A percentile compares a stretch with the other conserved stretches of the same genome.
phyloP scores from a whole-genome alignment of 1,140 invertebrate genomes.

The Drosophila tani region DNA sequence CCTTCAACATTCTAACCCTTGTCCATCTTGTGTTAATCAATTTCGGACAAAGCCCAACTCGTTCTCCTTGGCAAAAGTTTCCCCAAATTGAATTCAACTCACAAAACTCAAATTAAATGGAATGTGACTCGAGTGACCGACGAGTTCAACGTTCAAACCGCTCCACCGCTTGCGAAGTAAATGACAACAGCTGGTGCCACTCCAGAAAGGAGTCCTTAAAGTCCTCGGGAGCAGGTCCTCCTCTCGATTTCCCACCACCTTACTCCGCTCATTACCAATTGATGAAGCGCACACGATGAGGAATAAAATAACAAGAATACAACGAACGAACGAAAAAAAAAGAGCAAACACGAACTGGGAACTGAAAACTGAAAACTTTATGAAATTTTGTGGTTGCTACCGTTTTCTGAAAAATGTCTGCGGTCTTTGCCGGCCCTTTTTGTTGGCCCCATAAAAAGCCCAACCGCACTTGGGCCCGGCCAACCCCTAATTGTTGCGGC shows the following conservation, averaged over 20 bases:
- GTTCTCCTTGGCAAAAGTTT: slow-evolving; percentile 22
- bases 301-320: slow-evolving; percentile 11
- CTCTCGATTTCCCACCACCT: slow-evolving; percentile 41
- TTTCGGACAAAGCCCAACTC: neutral
- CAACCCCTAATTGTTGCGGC: slow-evolving; percentile 82
- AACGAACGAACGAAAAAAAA: slow-evolving; percentile 1
- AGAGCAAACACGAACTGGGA: slow-evolving; percentile 19
- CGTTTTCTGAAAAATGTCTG: slow-evolving; percentile 74
- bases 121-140: slow-evolving; percentile 66
- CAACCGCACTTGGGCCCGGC: slow-evolving; percentile 62
- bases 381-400: slow-evolving; percentile 83
- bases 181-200: slow-evolving; percentile 74
- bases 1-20: neutral
- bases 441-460: slow-evolving; percentile 61
- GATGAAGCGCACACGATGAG: slow-evolving; percentile 70
- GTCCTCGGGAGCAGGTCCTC: slow-evolving; percentile 13
- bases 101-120: slow-evolving; percentile 73
- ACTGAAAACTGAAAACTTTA: slow-evolving; percentile 65
- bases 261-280: slow-evolving; percentile 77
- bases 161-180: slow-evolving; percentile 39
- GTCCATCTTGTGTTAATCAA: slow-evolving; percentile 22
- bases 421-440: slow-evolving; percentile 25
- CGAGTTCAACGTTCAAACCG: slow-evolving; percentile 64
- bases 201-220: slow-evolving; percentile 23
- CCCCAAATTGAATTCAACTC: slow-evolving; percentile 62